Evolutionary conservation across 2,797 vertebrate genomes (phyloP), one percentile per base, ranked within the genome.

Genomic region (Choloepus didactylus): DNA sequence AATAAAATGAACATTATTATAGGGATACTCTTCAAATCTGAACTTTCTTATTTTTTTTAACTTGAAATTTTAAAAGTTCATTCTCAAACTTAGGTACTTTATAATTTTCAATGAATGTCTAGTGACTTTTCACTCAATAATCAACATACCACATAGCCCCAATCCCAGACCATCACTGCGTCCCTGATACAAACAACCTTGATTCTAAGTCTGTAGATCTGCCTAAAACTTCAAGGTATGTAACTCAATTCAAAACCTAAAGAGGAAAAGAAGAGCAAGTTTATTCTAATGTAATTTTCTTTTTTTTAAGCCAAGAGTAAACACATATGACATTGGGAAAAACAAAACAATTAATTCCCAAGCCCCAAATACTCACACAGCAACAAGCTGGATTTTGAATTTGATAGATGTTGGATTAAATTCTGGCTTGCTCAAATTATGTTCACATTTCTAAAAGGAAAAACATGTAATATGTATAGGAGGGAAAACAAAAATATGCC

Each of bases 341-440:
- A 44, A 41, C 56, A 27, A 54, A 60, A 89, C n/a, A 31, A 64
- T 38, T 54, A 87, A 73, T 19, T 35, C 27, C 51, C 7, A 83
- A 85, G 41, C 21, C 72, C 12, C 0, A 96, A 89, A 96, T 98
- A 99, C 99, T 99, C 98, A 99, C 99, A 99, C 99, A 97, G 99
- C 99, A 97, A 99, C 99, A 97, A 99, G 98, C 96, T 99, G 99
- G 94, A 99, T 99, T 99, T 99, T 99, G 98, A 99, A 99, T 98
- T 99, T 99, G 98, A 99, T 99, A 92, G 99, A 99, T 38, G 99
- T 99, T 67, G 99, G 99, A 98, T 99, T 99, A 98, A 99, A 99
- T 98, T 99, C 99, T 15, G 99, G 99, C 97, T 99, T 99, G 98
- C 99, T 99, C 98, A 99, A 98, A 98, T 99, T 99, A 98, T 99